These are phyloP conservation scores for Acronicta alni DNA, from an alignment of 2,888 invertebrate genomes.

Conservation along the genomic window DNA sequence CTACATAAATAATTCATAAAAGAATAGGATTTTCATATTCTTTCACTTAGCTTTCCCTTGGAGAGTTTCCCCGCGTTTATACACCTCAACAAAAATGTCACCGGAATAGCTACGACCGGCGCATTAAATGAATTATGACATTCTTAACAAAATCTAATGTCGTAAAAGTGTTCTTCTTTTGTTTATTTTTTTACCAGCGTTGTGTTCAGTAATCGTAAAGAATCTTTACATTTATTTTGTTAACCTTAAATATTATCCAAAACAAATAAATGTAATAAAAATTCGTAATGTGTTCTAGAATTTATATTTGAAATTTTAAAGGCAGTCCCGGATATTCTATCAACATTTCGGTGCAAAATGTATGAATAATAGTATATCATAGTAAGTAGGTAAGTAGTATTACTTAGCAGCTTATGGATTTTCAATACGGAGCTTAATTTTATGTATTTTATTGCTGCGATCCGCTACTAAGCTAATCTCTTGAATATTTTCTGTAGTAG, in stretches of 20 bases:
- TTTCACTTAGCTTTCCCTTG: constrained; percentile 64
- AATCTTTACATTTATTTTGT: constrained; percentile 17
- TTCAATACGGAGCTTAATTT: too few species aligned
- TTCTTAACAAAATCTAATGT: constrained; percentile 53
- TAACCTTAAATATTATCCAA: neutral
- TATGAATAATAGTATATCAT: too few species aligned
- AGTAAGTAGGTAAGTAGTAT: too few species aligned
- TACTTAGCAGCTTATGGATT: too few species aligned
- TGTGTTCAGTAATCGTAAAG: neutral
- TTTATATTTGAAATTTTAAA: too few species aligned
- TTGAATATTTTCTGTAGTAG: too few species aligned
- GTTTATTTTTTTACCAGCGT: constrained; percentile 28
- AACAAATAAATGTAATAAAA: too few species aligned
- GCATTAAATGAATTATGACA: constrained; percentile 56
- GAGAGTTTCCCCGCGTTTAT: constrained; percentile 52
- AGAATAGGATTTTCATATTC: constrained; percentile 71
- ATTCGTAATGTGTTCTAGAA: too few species aligned
- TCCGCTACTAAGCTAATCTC: too few species aligned
- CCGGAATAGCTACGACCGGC: constrained; percentile 43
- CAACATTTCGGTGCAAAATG: too few species aligned
- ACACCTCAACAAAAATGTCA: constrained; percentile 57
- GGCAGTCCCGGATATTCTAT: too few species aligned
- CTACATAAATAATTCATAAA: constrained; percentile 70
- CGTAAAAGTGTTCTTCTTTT: constrained; percentile 48
- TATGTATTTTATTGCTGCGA: too few species aligned